Evolutionary conservation across 2,113 vertebrate genomes (phyloP).

Genomic region (Megaceryle maxima): DNA sequence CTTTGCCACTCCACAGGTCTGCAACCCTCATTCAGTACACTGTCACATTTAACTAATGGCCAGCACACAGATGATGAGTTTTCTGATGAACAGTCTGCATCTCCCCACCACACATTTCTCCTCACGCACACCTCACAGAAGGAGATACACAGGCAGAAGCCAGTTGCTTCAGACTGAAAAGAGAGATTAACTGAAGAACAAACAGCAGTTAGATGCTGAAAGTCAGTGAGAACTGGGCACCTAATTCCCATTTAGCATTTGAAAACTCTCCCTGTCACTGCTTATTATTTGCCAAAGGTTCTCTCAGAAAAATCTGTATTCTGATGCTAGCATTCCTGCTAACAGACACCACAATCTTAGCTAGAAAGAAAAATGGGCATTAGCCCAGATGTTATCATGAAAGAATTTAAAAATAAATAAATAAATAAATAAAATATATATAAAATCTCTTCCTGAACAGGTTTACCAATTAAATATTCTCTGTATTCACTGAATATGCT

Average conservation of each 20-base stretch:
- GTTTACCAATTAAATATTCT: background rate
- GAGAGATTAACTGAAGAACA: conserved; percentile 2
- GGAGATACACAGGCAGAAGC: background rate
- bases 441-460: background rate
- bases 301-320: background rate
- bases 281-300: background rate
- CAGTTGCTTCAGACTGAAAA: background rate
- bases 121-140: background rate
- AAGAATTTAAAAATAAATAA: background rate
- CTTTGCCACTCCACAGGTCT: background rate
- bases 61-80: background rate
- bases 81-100: background rate
- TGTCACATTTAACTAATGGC: background rate
- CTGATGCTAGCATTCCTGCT: background rate
- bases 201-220: background rate
- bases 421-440: too few relatives aligned
- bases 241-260: background rate
- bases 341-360: background rate
- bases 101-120: background rate
- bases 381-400: background rate
- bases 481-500: background rate
- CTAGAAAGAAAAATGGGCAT: background rate
- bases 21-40: background rate
- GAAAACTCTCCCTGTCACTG: background rate
- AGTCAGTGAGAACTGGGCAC: background rate